Percentiles rank a stretch among this genome's conserved stretches.
Conservation (phyloP, 1,140 invertebrate species). For the Trichogramma pretiosum region DNA sequence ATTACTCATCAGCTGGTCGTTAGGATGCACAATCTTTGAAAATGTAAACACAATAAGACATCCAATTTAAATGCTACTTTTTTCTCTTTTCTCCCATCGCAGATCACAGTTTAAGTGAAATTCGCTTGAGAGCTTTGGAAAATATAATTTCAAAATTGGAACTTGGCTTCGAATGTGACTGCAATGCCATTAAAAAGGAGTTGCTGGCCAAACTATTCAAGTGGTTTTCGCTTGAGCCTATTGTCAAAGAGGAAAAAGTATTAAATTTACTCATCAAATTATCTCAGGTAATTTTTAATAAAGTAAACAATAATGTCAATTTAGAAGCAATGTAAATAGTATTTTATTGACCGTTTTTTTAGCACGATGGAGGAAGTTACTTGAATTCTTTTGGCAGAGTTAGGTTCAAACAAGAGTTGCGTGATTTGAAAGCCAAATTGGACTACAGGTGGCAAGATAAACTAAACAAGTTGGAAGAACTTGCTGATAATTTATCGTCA, state of each 20-base stretch:
- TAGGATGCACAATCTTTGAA: no score
- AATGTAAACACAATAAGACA: no score
- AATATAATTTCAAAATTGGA: conserved; percentile 41
- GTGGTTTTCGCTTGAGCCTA: conserved; percentile 39
- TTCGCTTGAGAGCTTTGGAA: conserved; percentile 35
- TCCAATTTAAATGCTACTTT: no score
- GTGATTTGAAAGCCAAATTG: conserved; percentile 25
- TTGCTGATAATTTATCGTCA: no score
- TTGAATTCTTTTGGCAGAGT: conserved; percentile 29
- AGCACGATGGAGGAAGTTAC: conserved; percentile 21
- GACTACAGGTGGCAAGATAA: conserved; percentile 26
- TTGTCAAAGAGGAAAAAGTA: conserved; percentile 32
- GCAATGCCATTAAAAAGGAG: conserved; percentile 36
- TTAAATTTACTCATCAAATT: conserved; percentile 35
- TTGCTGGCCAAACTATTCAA: conserved; percentile 39
- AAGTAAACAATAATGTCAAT: not conserved
- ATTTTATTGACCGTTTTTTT: conserved; percentile 11
- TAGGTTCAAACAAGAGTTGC: conserved; percentile 30
- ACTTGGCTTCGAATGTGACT: conserved; percentile 35
- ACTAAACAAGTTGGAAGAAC: conserved; percentile 29
- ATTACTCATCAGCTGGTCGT: no score
- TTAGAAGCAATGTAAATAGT: conserved; percentile 2
- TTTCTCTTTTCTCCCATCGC: conserved; percentile 15
- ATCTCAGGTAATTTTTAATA: conserved; percentile 32
- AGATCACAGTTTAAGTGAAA: conserved; percentile 40